Evolutionary conservation across 2,888 invertebrate genomes (phyloP), one percentile per base, ranked within the genome.

Genomic region (Notodonta dromedarius): DNA sequence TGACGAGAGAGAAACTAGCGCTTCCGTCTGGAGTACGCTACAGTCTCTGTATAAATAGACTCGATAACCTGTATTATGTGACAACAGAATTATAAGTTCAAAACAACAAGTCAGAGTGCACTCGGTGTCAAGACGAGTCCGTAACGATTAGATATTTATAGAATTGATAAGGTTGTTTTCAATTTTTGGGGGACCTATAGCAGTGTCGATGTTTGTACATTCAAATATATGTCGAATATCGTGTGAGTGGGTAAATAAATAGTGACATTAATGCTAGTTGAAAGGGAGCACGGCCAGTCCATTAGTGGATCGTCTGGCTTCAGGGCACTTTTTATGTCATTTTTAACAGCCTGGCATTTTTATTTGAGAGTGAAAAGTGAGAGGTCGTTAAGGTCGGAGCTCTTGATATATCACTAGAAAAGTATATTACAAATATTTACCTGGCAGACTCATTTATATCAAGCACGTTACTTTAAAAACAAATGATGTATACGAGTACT

Each of bases 31-130:
- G 82, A 76, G 81, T 77, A 73, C 71, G 78, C 68, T 75, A 66
- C 70, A 79, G 78, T 74, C 83, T 84, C 84, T 72, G 62, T 89
- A 86, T 88, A 91, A 90, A 91, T 89, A 90, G 82, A 87, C 77
- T 75, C 73, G 92, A 92, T 92, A 93, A 90, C 92, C 90, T 88
- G 86, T 89, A 89, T 91, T 89, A 90, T 87, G 80, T 84, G 83
- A 85, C 84, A 83, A 87, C 84, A 85, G 83, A 84, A 84, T 78
- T 83, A 84, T 85, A 85, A 90, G 90, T 91, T 90, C 89, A 91
- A 89, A 92, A 92, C 89, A 92, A 91, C 90, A 91, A 86, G 87
- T 83, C 77, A 84, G 83, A 82, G 84, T 83, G 82, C 73, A 77
- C 72, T 69, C 69, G 67, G 79, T 85, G 82, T 87, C 81, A 87